A percentile compares a stretch with the other conserved stretches of the same genome.
Conservation (phyloP, 2,113 vertebrate species). For the Deroptyus accipitrinus region DNA sequence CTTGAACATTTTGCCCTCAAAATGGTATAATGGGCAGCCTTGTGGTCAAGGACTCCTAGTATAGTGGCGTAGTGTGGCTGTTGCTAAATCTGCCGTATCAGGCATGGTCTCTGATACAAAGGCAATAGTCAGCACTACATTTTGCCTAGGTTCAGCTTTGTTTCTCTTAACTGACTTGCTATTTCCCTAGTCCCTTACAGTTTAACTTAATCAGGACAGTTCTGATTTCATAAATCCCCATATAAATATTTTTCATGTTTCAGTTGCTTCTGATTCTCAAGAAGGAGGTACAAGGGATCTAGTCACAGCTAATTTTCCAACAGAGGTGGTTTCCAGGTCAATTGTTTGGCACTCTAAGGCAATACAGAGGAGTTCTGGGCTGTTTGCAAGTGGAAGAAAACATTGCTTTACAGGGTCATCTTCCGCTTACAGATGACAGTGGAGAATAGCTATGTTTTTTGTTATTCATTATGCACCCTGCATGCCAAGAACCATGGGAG, state of each 20-base stretch:
- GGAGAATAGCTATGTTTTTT: not conserved
- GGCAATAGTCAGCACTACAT: not conserved
- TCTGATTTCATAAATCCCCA: not conserved
- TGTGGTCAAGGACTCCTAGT: conserved; percentile 16
- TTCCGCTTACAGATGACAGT: not conserved
- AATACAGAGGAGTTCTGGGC: not conserved
- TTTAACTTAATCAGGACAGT: not conserved
- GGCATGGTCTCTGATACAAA: not conserved
- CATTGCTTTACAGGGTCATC: not conserved
- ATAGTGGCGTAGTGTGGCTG: not conserved
- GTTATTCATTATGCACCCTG: not conserved
- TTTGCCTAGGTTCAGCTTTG: not conserved
- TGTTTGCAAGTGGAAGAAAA: conserved; percentile 7
- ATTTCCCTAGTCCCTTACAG: not conserved
- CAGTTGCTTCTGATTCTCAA: not conserved
- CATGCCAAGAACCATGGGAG: not conserved
- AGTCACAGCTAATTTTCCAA: conserved; percentile 31
- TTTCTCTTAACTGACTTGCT: not conserved
- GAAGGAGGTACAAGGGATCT: not conserved
- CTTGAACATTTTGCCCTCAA: conserved; percentile 67
- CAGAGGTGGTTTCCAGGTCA: conserved; percentile 47
- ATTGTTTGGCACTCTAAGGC: conserved; percentile 13
- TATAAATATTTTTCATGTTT: conserved; percentile 21
- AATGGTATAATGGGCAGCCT: conserved; percentile 36
- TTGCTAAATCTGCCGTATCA: conserved; percentile 34